Evolutionary conservation across 2,888 invertebrate species (phyloP).

Genomic region (Drosophila lacicola): DNA sequence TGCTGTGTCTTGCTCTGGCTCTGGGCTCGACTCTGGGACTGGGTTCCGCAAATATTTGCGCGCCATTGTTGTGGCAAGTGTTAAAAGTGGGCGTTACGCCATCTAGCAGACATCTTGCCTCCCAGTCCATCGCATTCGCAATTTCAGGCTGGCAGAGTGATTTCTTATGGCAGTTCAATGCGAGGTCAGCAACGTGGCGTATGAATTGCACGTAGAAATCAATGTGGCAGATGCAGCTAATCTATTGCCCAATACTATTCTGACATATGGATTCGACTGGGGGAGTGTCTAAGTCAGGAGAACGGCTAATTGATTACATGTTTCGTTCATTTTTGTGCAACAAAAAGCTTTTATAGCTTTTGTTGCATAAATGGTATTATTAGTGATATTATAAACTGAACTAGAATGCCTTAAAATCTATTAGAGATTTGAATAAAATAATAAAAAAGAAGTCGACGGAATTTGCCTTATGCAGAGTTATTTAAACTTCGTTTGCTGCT

Average conservation of each 20-base stretch:
- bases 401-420: too few species aligned
- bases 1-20: conserved; percentile 19
- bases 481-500: too few species aligned
- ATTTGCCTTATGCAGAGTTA: too few species aligned
- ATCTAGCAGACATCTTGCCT: conserved; percentile 31
- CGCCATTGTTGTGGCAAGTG: conserved; percentile 75
- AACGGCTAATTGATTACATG: conserved; percentile 46
- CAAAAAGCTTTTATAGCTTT: neutral
- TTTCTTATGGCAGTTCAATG: conserved; percentile 77
- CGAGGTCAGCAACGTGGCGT: conserved; percentile 71
- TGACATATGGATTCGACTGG: conserved; percentile 27
- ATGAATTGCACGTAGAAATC: conserved; percentile 41
- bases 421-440: too few species aligned
- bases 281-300: conserved; percentile 39
- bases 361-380: too few species aligned
- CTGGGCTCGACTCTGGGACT: conserved; percentile 18
- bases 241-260: conserved; percentile 37
- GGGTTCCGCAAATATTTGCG: conserved; percentile 76
- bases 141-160: conserved; percentile 57
- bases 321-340: conserved; percentile 10
- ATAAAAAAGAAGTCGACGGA: too few species aligned
- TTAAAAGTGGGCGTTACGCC: conserved; percentile 75
- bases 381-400: too few species aligned
- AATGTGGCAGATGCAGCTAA: conserved; percentile 37
- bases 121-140: conserved; percentile 19